phyloP scores from a whole-genome alignment of 2,888 invertebrate species.

The Apamea sordens region DNA sequence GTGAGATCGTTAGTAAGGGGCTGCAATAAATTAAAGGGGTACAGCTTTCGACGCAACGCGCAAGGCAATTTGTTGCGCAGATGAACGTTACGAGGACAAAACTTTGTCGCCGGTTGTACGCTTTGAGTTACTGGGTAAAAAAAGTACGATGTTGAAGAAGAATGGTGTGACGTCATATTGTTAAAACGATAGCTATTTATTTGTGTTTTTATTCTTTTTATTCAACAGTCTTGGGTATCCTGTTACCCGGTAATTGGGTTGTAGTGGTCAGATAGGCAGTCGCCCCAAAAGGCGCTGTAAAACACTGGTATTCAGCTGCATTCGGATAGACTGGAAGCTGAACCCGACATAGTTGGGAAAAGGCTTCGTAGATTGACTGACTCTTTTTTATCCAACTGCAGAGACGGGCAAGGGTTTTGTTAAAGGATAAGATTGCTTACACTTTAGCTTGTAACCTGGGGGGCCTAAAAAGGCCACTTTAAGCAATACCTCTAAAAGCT shows the following conservation, averaged over 20 bases:
- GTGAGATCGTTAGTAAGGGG: slow-evolving; percentile 51
- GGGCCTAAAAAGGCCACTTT: no score
- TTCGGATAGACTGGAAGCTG: neutral
- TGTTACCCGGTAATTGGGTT: neutral
- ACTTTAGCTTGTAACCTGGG: neutral
- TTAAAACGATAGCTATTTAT: neutral
- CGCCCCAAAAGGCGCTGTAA: no score
- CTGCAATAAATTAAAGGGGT: slow-evolving; percentile 56
- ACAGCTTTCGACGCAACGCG: slow-evolving; percentile 35
- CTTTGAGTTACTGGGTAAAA: slow-evolving; percentile 20
- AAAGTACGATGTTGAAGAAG: neutral
- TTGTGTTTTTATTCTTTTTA: neutral
- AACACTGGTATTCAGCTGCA: neutral
- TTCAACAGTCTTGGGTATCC: neutral
- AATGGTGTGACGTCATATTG: neutral
- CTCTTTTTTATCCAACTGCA: neutral
- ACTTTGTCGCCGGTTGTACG: slow-evolving; percentile 37
- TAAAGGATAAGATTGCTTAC: neutral
- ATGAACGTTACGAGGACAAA: slow-evolving; percentile 10
- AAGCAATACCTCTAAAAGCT: no score
- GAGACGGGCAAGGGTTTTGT: neutral
- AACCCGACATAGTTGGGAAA: neutral
- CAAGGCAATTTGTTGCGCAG: slow-evolving; percentile 32
- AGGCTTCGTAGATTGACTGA: no score
- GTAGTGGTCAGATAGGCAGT: no score